Evolutionary conservation across 1,140 invertebrate species (phyloP).

Genomic region (Ceratina calcarata): DNA sequence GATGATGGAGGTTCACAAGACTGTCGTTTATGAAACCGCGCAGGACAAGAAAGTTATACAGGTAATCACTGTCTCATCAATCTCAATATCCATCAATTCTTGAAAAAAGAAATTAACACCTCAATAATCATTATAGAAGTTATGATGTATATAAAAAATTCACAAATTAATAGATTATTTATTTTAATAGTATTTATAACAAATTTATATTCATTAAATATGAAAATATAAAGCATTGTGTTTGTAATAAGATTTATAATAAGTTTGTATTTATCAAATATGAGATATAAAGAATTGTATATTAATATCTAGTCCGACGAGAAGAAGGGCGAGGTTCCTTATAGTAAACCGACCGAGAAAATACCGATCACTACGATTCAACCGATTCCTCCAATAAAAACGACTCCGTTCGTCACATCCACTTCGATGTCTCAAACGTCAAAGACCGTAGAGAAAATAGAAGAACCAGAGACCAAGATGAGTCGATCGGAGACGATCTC

Average conservation of each 20-base stretch:
- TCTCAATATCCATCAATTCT: no score
- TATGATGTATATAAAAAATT: no score
- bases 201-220: no score
- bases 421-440: conserved; percentile 62
- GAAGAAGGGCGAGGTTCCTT: conserved; percentile 73
- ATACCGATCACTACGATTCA: conserved; percentile 75
- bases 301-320: conserved; percentile 68
- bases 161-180: no score
- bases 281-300: conserved; percentile 5
- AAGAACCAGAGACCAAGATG: conserved; percentile 64
- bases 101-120: no score
- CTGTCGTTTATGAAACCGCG: conserved; percentile 83
- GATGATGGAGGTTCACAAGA: conserved; percentile 85
- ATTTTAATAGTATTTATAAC: no score
- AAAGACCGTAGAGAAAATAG: conserved; percentile 67
- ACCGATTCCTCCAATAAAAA: conserved; percentile 72
- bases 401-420: conserved; percentile 47
- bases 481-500: conserved; percentile 76
- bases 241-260: no score
- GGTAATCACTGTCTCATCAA: conserved; percentile 59
- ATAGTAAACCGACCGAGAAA: conserved; percentile 72
- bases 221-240: no score
- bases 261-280: not conserved
- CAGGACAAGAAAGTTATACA: conserved; percentile 75
- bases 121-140: no score